These are phyloP conservation scores for Somateria mollissima DNA, from an alignment of 2,797 vertebrate species.

Conservation along the genomic window DNA sequence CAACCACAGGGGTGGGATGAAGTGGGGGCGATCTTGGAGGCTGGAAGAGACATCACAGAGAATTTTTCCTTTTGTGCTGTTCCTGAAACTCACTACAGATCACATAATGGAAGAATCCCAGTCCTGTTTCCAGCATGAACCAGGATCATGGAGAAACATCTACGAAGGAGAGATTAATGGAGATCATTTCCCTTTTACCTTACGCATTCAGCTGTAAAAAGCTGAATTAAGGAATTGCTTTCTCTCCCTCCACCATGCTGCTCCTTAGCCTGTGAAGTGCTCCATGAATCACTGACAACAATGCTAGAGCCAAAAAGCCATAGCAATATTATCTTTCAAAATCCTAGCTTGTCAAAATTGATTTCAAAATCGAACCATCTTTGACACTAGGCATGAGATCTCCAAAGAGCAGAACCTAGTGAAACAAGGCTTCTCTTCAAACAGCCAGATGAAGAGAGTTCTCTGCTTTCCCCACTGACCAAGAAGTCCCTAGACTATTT, in stretches of 20 bases:
- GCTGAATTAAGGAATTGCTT: constrained; percentile 23
- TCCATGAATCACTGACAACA: neutral
- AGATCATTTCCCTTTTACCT: neutral
- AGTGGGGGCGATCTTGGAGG: neutral
- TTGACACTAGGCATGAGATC: neutral
- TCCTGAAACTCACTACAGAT: neutral
- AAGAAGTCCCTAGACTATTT: neutral
- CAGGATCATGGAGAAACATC: neutral
- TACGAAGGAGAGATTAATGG: neutral
- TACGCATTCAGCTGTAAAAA: neutral
- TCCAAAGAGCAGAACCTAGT: neutral
- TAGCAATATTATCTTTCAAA: constrained; percentile 2
- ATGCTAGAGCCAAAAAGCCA: neutral
- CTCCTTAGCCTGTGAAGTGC: neutral
- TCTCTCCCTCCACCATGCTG: neutral
- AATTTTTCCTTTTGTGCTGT: neutral
- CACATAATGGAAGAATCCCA: neutral
- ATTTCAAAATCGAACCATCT: constrained; percentile 41
- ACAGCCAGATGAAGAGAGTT: neutral
- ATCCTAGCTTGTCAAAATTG: constrained; percentile 14
- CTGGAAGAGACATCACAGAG: neutral
- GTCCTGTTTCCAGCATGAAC: neutral
- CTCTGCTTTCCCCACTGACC: neutral
- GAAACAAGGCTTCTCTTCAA: neutral
- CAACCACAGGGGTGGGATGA: neutral